These are phyloP conservation scores for Epizoanthus ramosus DNA, from an alignment of 92 coral and sea anemone species.

Conservation along the genomic window DNA sequence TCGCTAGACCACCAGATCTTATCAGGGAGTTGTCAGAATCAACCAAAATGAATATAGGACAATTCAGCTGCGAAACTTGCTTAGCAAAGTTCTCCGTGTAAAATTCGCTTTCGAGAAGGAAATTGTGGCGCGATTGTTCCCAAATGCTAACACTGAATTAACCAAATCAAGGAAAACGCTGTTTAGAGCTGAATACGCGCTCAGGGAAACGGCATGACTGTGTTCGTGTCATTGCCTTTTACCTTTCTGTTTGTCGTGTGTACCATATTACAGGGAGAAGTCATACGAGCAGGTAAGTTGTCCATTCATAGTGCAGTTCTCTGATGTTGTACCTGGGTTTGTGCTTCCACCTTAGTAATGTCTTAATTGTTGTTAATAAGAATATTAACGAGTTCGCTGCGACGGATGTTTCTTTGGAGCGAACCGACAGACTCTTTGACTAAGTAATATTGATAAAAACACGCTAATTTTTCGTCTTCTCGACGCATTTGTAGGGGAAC, in stretches of 20 bases:
- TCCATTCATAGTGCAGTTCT: neutral
- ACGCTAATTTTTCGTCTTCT: neutral
- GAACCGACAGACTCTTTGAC: conserved; percentile 4
- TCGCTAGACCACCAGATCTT: conserved; percentile 35
- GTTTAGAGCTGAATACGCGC: conserved; percentile 6
- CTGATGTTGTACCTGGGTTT: neutral
- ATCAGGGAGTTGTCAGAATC: conserved; percentile 36
- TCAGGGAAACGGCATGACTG: conserved; percentile 20
- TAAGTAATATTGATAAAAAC: neutral
- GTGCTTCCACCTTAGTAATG: conserved; percentile 13
- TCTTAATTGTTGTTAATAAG: conserved; percentile 38
- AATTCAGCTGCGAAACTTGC: conserved; percentile 17
- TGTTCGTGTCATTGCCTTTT: neutral
- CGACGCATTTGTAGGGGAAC: neutral
- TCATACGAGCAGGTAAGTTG: conserved; percentile 14
- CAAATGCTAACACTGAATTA: neutral
- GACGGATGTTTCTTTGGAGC: neutral
- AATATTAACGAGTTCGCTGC: conserved; percentile 17
- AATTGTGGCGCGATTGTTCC: neutral
- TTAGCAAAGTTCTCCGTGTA: conserved; percentile 9
- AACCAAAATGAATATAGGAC: conserved; percentile 15
- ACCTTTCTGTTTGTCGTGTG: neutral
- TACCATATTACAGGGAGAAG: neutral
- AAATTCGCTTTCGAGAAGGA: neutral
- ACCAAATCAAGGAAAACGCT: neutral